These are phyloP conservation scores for Vireo altiloquus DNA, from an alignment of 2,113 vertebrate species.

Conservation along the genomic window DNA sequence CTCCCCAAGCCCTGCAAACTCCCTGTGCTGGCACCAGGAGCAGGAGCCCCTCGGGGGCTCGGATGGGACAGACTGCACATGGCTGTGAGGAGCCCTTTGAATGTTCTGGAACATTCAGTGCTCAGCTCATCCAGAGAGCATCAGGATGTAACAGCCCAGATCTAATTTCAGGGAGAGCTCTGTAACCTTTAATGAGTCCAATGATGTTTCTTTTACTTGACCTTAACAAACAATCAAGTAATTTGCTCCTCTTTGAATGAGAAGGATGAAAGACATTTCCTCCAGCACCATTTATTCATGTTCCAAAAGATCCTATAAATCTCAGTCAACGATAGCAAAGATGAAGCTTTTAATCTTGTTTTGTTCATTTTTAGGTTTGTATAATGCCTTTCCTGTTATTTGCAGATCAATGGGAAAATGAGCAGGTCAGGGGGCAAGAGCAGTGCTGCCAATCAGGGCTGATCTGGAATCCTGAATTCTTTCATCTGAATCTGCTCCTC, in stretches of 20 bases:
- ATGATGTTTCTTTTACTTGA: neutral
- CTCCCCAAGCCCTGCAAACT: accelerated
- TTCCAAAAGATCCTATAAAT: neutral
- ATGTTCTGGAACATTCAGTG: neutral
- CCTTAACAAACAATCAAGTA: neutral
- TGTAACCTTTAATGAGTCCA: neutral
- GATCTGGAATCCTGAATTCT: neutral
- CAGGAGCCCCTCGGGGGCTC: no score
- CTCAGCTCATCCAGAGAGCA: neutral
- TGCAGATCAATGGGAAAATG: neutral
- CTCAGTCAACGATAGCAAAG: neutral
- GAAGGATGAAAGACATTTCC: neutral
- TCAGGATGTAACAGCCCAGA: accelerated
- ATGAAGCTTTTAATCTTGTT: neutral
- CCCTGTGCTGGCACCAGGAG: accelerated
- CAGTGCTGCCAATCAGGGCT: neutral
- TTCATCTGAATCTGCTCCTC: neutral
- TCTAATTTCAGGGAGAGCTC: neutral
- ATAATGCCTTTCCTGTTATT: neutral
- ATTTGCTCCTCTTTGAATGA: neutral
- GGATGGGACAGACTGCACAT: neutral
- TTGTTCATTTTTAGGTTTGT: neutral
- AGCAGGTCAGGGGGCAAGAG: neutral
- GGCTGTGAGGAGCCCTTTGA: neutral
- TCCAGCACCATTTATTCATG: neutral